Percentiles rank a stretch among this genome's conserved stretches.
phyloP scores from a whole-genome alignment of 2,888 invertebrate genomes.

The Microctonus aethiopoides region DNA sequence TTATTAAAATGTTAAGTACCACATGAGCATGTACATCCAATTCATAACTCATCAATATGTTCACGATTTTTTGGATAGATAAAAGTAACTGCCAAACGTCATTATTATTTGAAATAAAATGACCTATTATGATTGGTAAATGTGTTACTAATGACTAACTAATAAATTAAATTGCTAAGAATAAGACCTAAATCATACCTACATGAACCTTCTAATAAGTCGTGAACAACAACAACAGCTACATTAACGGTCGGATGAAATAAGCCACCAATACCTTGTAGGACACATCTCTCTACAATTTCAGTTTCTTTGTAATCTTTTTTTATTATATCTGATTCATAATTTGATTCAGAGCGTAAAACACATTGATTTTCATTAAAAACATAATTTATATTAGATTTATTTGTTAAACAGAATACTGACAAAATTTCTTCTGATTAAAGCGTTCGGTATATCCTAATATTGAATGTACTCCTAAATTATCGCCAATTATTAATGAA shows the following conservation, averaged over 20 bases:
- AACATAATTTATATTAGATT: slow-evolving; percentile 14
- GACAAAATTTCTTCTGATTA: slow-evolving; percentile 25
- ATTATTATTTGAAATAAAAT: neutral
- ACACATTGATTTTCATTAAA: slow-evolving; percentile 15
- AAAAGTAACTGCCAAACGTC: neutral
- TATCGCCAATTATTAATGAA: slow-evolving; percentile 30
- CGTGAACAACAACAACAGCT: neutral
- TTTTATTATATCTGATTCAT: slow-evolving; percentile 4
- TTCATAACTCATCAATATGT: neutral
- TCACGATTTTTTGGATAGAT: neutral
- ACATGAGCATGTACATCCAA: too few relatives aligned
- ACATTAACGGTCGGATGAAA: slow-evolving; percentile 9
- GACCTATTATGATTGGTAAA: neutral
- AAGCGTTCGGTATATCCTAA: slow-evolving; percentile 28
- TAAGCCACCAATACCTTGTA: slow-evolving; percentile 1
- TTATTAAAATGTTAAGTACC: slow-evolving; percentile 17
- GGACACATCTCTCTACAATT: neutral
- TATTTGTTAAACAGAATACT: slow-evolving; percentile 24
- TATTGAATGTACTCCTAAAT: slow-evolving; percentile 29
- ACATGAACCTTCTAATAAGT: neutral
- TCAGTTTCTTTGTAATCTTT: slow-evolving; percentile 23
- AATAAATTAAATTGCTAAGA: neutral
- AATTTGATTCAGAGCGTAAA: slow-evolving; percentile 3
- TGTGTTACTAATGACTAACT: neutral
- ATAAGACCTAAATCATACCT: neutral